phyloP scores from a whole-genome alignment of 2,113 vertebrate genomes.

The Mirza zaza region DNA sequence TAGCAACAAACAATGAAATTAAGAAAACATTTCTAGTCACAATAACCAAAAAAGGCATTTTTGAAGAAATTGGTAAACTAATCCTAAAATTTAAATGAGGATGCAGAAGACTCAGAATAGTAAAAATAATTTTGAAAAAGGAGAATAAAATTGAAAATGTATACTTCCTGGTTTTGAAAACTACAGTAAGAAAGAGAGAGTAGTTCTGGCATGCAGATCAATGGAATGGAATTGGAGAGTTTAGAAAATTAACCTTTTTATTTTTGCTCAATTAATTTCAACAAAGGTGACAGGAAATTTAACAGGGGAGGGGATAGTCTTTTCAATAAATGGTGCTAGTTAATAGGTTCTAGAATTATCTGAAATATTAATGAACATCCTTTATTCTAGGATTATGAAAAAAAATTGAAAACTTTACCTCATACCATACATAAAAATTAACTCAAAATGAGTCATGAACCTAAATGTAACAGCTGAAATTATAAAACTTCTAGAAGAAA shows the following conservation, averaged over 20 bases:
- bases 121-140: slow-evolving; percentile 28
- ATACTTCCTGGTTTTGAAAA: neutral
- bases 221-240: neutral
- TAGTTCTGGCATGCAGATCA: neutral
- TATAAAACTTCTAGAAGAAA: neutral
- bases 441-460: neutral
- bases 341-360: neutral
- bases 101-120: neutral
- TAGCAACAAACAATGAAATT: slow-evolving; percentile 10
- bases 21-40: neutral
- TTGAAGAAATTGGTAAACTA: neutral
- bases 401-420: neutral
- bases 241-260: neutral
- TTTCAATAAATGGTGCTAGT: neutral
- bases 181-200: neutral
- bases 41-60: neutral
- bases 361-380: slow-evolving; percentile 8
- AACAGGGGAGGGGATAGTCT: neutral
- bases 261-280: neutral
- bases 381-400: neutral
- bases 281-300: neutral
- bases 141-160: neutral
- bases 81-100: slow-evolving; percentile 2
- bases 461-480: neutral
- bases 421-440: neutral